Evolutionary conservation across 2,113 vertebrate genomes (phyloP).

Genomic region (Tautogolabrus adspersus): DNA sequence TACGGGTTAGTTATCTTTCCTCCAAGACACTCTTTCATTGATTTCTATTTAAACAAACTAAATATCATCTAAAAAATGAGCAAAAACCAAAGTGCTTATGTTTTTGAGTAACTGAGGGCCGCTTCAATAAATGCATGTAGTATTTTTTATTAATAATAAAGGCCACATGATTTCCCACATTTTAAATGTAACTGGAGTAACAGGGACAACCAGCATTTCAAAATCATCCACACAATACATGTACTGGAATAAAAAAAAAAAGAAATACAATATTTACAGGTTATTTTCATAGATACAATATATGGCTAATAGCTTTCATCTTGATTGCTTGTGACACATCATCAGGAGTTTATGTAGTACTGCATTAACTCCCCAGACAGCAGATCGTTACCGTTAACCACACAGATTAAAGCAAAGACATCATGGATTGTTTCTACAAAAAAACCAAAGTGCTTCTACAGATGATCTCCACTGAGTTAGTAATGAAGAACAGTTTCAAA

Average conservation of each 20-base stretch:
- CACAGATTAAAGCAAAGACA: background rate
- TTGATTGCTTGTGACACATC: slow-evolving; percentile 37
- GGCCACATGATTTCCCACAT: slow-evolving; percentile 41
- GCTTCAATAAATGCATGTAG: slow-evolving; percentile 1
- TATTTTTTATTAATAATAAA: slow-evolving; percentile 59
- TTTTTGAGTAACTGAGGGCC: background rate
- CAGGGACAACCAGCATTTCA: slow-evolving; percentile 36
- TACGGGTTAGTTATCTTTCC: too few relatives aligned
- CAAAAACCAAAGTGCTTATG: background rate
- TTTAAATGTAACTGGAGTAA: slow-evolving; percentile 19
- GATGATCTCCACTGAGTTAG: slow-evolving; percentile 27
- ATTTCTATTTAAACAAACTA: too few relatives aligned
- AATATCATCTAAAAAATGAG: too few relatives aligned
- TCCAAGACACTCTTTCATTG: too few relatives aligned
- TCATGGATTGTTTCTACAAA: slow-evolving; percentile 17
- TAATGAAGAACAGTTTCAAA: slow-evolving; percentile 7
- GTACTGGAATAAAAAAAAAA: slow-evolving; percentile 35
- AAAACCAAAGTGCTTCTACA: slow-evolving; percentile 69
- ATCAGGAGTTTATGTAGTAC: slow-evolving; percentile 12
- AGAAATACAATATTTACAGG: slow-evolving; percentile 47
- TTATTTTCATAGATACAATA: slow-evolving; percentile 34
- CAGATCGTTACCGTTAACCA: background rate
- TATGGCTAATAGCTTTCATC: slow-evolving; percentile 21
- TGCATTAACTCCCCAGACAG: background rate
- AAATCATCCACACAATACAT: slow-evolving; percentile 17